phyloP scores from a whole-genome alignment of 2,797 vertebrate species.

The Zalophus californianus region DNA sequence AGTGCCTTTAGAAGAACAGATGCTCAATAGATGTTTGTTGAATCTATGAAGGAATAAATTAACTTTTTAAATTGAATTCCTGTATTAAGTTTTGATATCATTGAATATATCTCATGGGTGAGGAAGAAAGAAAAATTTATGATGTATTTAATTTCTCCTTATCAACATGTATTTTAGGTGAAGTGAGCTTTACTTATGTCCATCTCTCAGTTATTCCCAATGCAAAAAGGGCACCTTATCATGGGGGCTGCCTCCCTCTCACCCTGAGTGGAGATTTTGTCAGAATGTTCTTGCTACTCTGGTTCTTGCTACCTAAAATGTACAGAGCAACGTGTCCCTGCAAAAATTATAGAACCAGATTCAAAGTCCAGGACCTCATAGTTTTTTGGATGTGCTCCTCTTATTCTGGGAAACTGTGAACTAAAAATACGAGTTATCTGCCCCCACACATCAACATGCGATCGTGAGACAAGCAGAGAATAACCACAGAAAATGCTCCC shows the following conservation, averaged over 20 bases:
- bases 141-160: not conserved
- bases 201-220: conserved; percentile 45
- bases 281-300: conserved; percentile 29
- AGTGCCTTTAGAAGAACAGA: not conserved
- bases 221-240: conserved; percentile 36
- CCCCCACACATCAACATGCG: not conserved
- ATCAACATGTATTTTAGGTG: not conserved
- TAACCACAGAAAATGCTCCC: not conserved
- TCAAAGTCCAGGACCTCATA: not conserved
- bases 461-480: not conserved
- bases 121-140: not conserved
- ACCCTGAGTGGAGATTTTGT: conserved; percentile 57
- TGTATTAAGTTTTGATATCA: not conserved
- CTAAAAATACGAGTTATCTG: not conserved
- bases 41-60: not conserved
- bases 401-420: not conserved
- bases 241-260: conserved; percentile 32
- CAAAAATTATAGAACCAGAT: conserved; percentile 20
- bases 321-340: conserved; percentile 64
- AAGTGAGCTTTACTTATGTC: not conserved
- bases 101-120: not conserved
- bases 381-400: not conserved
- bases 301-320: conserved; percentile 56
- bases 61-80: not conserved
- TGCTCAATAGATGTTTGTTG: not conserved